Percentiles rank a stretch among this genome's conserved stretches.
Evolutionary conservation across 2,797 vertebrate species (phyloP).

Genomic region (Pseudotriccus pelzelni): DNA sequence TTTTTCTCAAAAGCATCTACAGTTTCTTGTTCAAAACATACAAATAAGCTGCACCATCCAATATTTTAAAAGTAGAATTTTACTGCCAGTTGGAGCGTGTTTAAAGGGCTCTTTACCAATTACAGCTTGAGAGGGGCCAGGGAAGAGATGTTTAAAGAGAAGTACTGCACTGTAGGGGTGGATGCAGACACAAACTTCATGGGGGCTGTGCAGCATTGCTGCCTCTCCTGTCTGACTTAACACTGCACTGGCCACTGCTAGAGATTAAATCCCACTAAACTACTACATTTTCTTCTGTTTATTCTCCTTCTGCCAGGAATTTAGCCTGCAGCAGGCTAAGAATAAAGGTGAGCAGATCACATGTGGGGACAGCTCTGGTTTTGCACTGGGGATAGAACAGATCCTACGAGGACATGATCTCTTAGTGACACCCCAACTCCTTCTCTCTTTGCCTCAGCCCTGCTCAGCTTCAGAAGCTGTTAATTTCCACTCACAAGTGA

Average conservation of each 20-base stretch:
- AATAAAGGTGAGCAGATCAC: not conserved
- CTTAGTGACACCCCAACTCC: not conserved
- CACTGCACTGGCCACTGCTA: not conserved
- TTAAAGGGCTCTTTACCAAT: conserved; percentile 13
- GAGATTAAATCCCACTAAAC: not conserved
- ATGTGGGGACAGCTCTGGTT: not conserved
- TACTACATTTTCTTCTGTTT: not conserved
- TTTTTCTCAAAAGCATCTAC: conserved; percentile 34
- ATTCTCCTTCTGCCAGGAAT: not conserved
- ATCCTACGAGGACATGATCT: not conserved
- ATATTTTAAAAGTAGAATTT: not conserved
- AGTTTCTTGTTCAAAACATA: not conserved
- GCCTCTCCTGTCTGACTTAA: not conserved
- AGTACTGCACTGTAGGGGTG: not conserved
- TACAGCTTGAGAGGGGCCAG: not conserved
- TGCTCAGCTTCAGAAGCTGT: not conserved
- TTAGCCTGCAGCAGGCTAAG: not conserved
- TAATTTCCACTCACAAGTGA: not conserved
- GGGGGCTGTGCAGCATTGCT: not conserved
- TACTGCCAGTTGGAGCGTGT: not conserved
- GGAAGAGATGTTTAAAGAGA: not conserved
- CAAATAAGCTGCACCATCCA: not conserved
- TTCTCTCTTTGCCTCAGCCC: not conserved
- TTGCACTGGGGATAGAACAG: not conserved
- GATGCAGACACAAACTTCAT: not conserved